phyloP scores from a whole-genome alignment of 2,888 invertebrate genomes.

The Drosophila melanosoma region DNA sequence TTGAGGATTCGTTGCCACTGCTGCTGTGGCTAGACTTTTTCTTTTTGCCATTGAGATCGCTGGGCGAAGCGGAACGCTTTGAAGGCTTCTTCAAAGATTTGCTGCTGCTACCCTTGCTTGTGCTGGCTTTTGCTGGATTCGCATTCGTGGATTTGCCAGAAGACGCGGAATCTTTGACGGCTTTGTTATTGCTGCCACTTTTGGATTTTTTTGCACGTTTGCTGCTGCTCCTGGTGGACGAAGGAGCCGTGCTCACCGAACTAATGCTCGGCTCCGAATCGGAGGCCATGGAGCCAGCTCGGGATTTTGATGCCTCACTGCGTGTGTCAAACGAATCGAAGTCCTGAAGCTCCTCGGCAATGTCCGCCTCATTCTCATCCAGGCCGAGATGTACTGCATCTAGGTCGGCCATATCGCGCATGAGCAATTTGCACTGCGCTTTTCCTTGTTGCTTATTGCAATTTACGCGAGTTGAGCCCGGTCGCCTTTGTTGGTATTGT shows the following conservation, averaged over 20 bases:
- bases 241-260: conserved; percentile 90
- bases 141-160: conserved; percentile 32
- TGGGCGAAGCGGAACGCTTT: conserved; percentile 68
- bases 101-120: conserved; percentile 16
- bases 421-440: conserved; percentile 50
- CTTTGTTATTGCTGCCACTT: conserved; percentile 52
- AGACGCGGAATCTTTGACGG: conserved; percentile 38
- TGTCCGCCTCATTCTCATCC: conserved; percentile 89
- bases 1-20: conserved; percentile 49
- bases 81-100: conserved; percentile 54
- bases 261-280: conserved; percentile 90
- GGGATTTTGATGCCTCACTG: conserved; percentile 93
- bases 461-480: conserved; percentile 42
- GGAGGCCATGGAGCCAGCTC: conserved; percentile 87
- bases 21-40: conserved; percentile 43
- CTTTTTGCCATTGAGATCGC: conserved; percentile 72
- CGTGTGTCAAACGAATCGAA: conserved; percentile 91
- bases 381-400: conserved; percentile 89
- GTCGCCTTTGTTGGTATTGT: conserved; percentile 54
- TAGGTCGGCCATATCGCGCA: conserved; percentile 85
- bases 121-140: conserved; percentile 38
- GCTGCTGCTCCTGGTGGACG: conserved; percentile 84
- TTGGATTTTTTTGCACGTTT: conserved; percentile 64
- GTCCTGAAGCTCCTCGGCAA: conserved; percentile 92
- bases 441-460: conserved; percentile 17